phyloP scores from a whole-genome alignment of 2,797 vertebrate species.

The Cossypha dichroa region DNA sequence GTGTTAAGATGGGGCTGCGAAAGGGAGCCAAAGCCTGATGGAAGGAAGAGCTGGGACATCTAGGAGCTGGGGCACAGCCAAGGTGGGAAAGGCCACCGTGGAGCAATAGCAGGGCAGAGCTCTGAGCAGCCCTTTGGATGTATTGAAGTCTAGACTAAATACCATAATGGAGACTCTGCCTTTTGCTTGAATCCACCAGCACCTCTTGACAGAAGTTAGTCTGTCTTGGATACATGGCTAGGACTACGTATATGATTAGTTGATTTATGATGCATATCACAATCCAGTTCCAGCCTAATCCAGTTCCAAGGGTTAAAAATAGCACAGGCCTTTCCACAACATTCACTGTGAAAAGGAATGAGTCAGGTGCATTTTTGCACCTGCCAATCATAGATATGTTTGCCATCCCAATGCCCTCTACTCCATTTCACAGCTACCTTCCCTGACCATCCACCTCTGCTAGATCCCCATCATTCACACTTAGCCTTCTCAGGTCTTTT shows the following conservation, averaged over 20 bases:
- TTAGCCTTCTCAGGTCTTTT: neutral
- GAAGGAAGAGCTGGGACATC: neutral
- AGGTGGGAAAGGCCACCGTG: neutral
- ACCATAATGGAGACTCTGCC: neutral
- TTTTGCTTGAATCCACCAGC: neutral
- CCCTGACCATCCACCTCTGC: neutral
- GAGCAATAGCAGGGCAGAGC: neutral
- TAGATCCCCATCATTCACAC: neutral
- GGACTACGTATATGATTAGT: neutral
- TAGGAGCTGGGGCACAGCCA: neutral
- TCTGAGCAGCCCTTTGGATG: neutral
- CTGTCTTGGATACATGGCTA: neutral
- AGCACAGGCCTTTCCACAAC: neutral
- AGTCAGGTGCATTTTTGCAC: neutral
- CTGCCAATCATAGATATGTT: neutral
- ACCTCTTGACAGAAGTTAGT: neutral
- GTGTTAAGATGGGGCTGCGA: accelerated
- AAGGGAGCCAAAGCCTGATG: neutral
- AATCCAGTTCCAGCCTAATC: neutral
- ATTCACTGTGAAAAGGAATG: neutral
- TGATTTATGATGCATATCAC: neutral
- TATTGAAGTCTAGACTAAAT: neutral
- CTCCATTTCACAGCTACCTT: neutral
- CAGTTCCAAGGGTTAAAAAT: neutral
- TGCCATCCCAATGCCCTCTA: neutral